Evolutionary conservation across 2,113 vertebrate genomes (phyloP), one percentile per base, ranked within the genome.

Genomic region (Siniperca knerii): DNA sequence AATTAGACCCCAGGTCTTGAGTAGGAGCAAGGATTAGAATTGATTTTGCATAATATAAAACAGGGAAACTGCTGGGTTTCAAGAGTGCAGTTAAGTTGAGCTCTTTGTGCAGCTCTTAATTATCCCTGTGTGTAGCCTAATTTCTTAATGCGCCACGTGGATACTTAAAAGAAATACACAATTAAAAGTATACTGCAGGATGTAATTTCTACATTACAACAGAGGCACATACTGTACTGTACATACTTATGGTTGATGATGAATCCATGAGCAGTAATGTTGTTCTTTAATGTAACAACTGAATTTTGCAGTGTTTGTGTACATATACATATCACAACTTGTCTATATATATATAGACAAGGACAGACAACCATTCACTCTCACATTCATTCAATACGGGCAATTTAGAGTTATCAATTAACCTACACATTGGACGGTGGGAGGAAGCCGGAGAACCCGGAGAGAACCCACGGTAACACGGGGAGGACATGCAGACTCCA

Each of bases 21-120:
- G 42, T 71, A 18, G 42, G 8, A 50, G 33, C 8, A 33, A 50
- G 13, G 6, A 62, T 52, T 52, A 52, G 10, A 15, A 61, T 12
- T 33, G 67, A 57, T 40, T 72, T 72, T 55, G 12, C 40, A 48
- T 50, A 8, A 35, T 40, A 40, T 21, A 15, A 57, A 16, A 25
- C 33, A 37, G 21, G 12, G 40, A 1, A 29, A 6, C 16, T 72
- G 52, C 40, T 57, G 58, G 15, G 42, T 54, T 65, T 65, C 13
- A 52, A 40, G 61, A 40, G 48, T 42, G 44, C 55, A 42, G 9
- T 21, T 33, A 2, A 15, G 18, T 44, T 20, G 46, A 55, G 66
- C n/a, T 55, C 52, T 62, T 62, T 70, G 57, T 55, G 48, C 35
- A 64, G 54, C 33, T 33, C 37, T 15, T 75, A 52, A 60, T 68